Base-by-base conservation (phyloP, 2,797 vertebrate genomes). In the Pseudopleuronectes americanus region DNA sequence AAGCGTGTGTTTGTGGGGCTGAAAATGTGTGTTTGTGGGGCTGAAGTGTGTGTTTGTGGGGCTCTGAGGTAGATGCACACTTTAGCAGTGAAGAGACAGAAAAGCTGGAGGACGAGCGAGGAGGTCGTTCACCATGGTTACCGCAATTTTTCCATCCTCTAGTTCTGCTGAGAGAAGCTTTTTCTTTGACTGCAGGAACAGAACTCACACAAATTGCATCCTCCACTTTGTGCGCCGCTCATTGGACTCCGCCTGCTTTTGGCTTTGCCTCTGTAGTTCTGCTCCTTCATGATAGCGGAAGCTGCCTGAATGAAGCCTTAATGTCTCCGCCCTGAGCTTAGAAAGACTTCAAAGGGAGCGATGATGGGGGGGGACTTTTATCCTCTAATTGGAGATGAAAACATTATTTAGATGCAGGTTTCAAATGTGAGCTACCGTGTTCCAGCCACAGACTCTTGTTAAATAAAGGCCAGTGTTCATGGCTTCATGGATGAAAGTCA, bases 101-200 rank as follows among this genome's bases (percentile, higher is more conserved):
- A 79, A 85, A 79, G 81, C 65, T 71, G 55, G 41, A 43, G 59
- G 57, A 31, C 1, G 28, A 36, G 66, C 55, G 73, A 84, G 70
- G 64, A 73, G 86, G 80, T 31, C 81, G 75, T 89, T 95, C 84
- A 84, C 90, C 91, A 93, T 92, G 92, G 92, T 92, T 92, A 93
- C 92, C 87, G 87, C 90, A 90, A 94, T 95, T 94, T 94, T 90
- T 80, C 87, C 79, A 64, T 90, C 77, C 90, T 84, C 76, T 68
- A 66, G 83, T 77, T 70, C 47, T 45, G 82, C 77, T 67, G 76
- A 88, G 79, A 80, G 78, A 68, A 87, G 79, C 74, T 71, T 68
- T 21, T 17, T 36, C 76, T 79, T 81, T 49, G 74, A 56, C 72
- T 51, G 71, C 66, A 69, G 71, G 71, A 88, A 36, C 74, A 38